Conservation (phyloP, 2,888 invertebrate species). For the Parapristionchus giblindavisi region DNA sequence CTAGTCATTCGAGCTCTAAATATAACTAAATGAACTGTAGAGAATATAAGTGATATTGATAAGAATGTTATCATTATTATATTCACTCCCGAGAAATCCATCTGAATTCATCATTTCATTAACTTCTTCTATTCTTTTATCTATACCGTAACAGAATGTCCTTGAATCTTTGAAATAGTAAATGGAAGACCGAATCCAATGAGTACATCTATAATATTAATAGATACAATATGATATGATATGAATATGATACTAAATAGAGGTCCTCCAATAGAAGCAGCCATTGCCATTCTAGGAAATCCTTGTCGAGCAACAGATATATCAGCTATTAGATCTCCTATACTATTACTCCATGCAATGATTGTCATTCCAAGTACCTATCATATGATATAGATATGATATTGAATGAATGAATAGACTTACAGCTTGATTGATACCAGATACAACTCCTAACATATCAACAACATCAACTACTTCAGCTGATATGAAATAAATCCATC, state of each 20-base stretch:
- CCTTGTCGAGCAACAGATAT: slow-evolving; percentile 76
- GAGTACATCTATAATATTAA: slow-evolving; percentile 10
- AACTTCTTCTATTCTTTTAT: too few species aligned
- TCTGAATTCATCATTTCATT: neutral
- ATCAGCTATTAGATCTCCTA: slow-evolving; percentile 77
- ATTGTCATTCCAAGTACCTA: slow-evolving; percentile 76
- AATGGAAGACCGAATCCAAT: slow-evolving; percentile 31
- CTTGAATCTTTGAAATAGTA: slow-evolving; percentile 3
- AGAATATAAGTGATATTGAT: neutral
- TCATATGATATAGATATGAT: neutral
- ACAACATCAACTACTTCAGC: slow-evolving; percentile 76
- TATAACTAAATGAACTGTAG: neutral
- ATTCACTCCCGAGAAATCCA: slow-evolving; percentile 4
- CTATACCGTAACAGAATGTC: slow-evolving; percentile 7
- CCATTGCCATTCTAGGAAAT: slow-evolving; percentile 77
- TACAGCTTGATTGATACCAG: slow-evolving; percentile 56
- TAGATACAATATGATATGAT: neutral
- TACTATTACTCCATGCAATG: slow-evolving; percentile 78
- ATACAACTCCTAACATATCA: slow-evolving; percentile 75
- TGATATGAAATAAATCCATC: slow-evolving; percentile 76
- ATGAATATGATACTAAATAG: slow-evolving; percentile 73
- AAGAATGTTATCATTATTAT: slow-evolving; percentile 23
- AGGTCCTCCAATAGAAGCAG: slow-evolving; percentile 79
- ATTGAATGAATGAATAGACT: neutral
- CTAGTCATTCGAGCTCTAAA: slow-evolving; percentile 8